Base-by-base conservation (phyloP, 2,888 invertebrate species). In the Phortica okadai region DNA sequence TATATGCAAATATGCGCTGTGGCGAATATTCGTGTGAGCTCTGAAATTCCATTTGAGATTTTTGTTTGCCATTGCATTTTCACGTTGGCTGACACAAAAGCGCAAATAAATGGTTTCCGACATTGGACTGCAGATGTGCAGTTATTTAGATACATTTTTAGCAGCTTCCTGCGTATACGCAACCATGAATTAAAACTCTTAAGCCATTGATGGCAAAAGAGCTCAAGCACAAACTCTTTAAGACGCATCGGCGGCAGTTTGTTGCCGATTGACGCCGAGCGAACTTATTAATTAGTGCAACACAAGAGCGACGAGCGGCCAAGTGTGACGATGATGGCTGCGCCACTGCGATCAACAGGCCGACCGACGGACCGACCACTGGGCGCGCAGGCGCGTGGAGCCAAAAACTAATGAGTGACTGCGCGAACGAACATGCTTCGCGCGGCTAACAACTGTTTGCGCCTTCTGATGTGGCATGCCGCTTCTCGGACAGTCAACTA, bases 281-380 rank as follows among this genome's bases (percentile, higher is more conserved):
- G n/a, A 67, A 64, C 25, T 41, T 67, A 42, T n/a, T 67, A 67
- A 67, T 67, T 67, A 21, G 67, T 44, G 67, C 67, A 44, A 44
- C 56, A 56, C 70, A 2, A 62, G 21, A 33, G 54, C n/a, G 56
- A 16, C 79, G 81, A 76, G 84, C 82, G 85, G 64, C 82, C 84
- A 84, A 79, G 82, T 85, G 87, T 85, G 85, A 87, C 85, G 87
- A 82, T 50, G 76, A 8, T 6, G 54, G 56, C 50, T 14, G 21
- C 21, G 21, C 21, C 21, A 21, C 21, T 21, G 21, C 21, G 21
- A 21, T 21, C 21, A 21, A 33, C 33, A 5, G 69, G 45, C 70
- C 54, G 16, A 72, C 16, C 16, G 44, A n/a, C 42, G 6, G 42
- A 42, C 44, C 44, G 14, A 42, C 67, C 10, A 14, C 21, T 69